Evolutionary conservation across 2,888 invertebrate genomes (phyloP), one percentile per base, ranked within the genome.

Genomic region (Hetaerina titia): DNA sequence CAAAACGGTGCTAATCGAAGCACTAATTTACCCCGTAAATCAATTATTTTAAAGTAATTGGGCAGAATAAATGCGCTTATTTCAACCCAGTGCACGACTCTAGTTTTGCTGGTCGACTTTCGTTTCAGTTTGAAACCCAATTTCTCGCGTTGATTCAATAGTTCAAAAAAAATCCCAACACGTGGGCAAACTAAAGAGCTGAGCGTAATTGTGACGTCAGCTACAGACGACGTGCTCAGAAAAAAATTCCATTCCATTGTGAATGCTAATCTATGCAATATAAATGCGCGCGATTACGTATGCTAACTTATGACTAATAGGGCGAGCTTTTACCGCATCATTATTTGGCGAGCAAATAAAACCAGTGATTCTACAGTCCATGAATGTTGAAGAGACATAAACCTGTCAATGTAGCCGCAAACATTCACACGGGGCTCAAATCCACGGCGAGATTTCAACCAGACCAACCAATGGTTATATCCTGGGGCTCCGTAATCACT

Each of bases 61-160:
- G 22, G 81, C 81, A 15, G 81, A 81, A 81, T 81, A 31, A 81
- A 81, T 81, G 81, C 81, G 81, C 81, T 81, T 31, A 81, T 81
- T 81, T 31, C 31, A 31, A 81, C 31, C 11, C 81, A 31, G 81
- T 31, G 81, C 81, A 81, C 31, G 81, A 25, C 25, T 81, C 13
- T 81, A 22, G 25, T 31, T 81, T 31, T 15, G 81, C 81, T 1
- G 81, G 81, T 81, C 81, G 31, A 31, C 25, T 81, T 81, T 31
- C 81, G 31, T 13, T 81, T 11, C 25, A 11, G 31, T 81, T 81
- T 81, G 81, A 81, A 31, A 81, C 81, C 25, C 25, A 31, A 81
- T 81, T 81, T 8, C 81, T 81, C 81, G 81, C 81, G 81, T 31
- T 81, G 81, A 31, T 81, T 81, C 31, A 81, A 81, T 25, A 25